Percentiles rank a stretch among this genome's conserved stretches.
phyloP scores from a whole-genome alignment of 2,888 invertebrate genomes.

The Neoascia interrupta region DNA sequence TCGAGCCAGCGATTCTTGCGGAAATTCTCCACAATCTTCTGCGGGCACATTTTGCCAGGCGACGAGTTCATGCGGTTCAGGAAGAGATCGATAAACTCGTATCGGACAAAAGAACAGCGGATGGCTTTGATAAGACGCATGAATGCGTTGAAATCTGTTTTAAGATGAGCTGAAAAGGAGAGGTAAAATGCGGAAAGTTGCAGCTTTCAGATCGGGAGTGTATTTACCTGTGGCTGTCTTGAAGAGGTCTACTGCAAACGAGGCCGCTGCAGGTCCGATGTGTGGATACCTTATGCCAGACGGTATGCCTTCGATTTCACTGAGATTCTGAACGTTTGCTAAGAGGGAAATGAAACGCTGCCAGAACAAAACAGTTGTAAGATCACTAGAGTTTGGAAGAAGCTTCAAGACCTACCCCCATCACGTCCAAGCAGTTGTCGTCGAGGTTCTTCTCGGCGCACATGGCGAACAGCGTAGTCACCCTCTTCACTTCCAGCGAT shows the following conservation, averaged over 20 bases:
- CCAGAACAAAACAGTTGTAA: not conserved
- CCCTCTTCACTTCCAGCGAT: constrained; percentile 72
- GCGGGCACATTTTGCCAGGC: constrained; percentile 71
- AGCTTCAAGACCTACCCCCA: constrained; percentile 72
- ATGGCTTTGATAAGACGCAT: constrained; percentile 73
- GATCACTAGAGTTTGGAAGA: not conserved
- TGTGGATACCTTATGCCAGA: constrained; percentile 74
- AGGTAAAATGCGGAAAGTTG: no score
- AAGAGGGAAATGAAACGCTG: constrained; percentile 76
- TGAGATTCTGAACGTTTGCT: constrained; percentile 75
- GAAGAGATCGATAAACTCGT: constrained; percentile 75
- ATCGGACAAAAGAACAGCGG: constrained; percentile 75
- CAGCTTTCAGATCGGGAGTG: no score
- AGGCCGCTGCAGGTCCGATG: constrained; percentile 73
- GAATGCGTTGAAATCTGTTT: no score
- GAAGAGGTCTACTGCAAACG: constrained; percentile 74
- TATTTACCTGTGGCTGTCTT: constrained; percentile 74
- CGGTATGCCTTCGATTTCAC: constrained; percentile 73
- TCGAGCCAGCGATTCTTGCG: constrained; percentile 74
- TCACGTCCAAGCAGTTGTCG: constrained; percentile 70
- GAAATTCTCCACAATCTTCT: constrained; percentile 75
- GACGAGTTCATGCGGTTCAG: constrained; percentile 68
- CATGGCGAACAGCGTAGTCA: constrained; percentile 74
- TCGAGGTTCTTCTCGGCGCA: constrained; percentile 72
- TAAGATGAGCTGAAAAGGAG: no score